A percentile compares a stretch with the other conserved stretches of the same genome.
Conservation (phyloP, 2,797 vertebrate genomes). For the Remorina albescens region DNA sequence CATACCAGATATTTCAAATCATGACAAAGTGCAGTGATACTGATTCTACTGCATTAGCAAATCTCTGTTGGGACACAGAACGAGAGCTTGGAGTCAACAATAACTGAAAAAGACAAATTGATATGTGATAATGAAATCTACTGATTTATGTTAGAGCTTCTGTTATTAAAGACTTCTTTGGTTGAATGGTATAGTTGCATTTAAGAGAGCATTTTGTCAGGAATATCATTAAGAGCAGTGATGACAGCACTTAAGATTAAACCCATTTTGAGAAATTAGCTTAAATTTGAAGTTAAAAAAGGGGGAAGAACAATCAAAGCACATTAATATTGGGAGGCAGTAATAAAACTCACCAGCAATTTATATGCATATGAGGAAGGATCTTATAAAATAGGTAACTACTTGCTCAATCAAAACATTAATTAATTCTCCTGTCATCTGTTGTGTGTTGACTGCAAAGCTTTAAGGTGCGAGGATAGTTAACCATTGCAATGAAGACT, state of each 20-base stretch:
- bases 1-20: slow-evolving; percentile 41
- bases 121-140: slow-evolving; percentile 17
- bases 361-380: slow-evolving; percentile 71
- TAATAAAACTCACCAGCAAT: slow-evolving; percentile 56
- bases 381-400: slow-evolving; percentile 69
- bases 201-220: slow-evolving; percentile 3
- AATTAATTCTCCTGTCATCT: slow-evolving; percentile 50
- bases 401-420: slow-evolving; percentile 60
- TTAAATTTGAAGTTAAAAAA: slow-evolving; percentile 34
- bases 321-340: slow-evolving; percentile 31
- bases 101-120: slow-evolving; percentile 39
- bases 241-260: slow-evolving; percentile 35
- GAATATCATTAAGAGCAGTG: slow-evolving; percentile 24
- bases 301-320: slow-evolving; percentile 44
- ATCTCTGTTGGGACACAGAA: slow-evolving; percentile 11
- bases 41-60: background rate
- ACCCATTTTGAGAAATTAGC: slow-evolving; percentile 30
- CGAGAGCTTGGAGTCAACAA: slow-evolving; percentile 28
- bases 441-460: slow-evolving; percentile 51
- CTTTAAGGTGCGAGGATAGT: slow-evolving; percentile 52
- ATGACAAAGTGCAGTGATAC: background rate
- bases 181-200: slow-evolving; percentile 23
- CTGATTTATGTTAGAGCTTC: slow-evolving; percentile 17
- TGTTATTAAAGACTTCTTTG: slow-evolving; percentile 11
- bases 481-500: slow-evolving; percentile 44